Evolutionary conservation across 2,797 vertebrate species (phyloP).

Genomic region (Hybognathus amarus): DNA sequence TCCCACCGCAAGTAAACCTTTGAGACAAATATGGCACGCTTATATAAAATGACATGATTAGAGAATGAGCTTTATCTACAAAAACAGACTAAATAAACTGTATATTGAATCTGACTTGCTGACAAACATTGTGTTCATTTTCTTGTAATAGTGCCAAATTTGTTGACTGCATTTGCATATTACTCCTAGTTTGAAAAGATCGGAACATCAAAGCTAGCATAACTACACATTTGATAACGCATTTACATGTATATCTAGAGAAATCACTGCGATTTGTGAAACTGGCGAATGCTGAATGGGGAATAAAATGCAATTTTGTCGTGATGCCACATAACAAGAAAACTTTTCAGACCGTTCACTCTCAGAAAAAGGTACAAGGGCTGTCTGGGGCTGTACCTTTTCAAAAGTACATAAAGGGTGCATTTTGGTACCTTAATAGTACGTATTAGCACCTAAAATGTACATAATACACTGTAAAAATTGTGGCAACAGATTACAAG

Average conservation of each 20-base stretch:
- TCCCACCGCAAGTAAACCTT: not conserved
- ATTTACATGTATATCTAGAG: not conserved
- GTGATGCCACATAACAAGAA: slow-evolving; percentile 1
- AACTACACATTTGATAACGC: not conserved
- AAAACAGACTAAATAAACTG: not conserved
- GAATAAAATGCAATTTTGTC: not conserved
- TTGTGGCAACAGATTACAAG: no score
- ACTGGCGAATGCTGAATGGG: not conserved
- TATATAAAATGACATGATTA: not conserved
- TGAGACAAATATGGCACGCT: not conserved
- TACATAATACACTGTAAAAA: no score
- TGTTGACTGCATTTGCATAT: not conserved
- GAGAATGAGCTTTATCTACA: not conserved
- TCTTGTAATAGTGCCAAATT: not conserved
- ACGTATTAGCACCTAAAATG: no score
- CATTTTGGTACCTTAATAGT: no score
- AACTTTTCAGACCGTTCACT: slow-evolving; percentile 17
- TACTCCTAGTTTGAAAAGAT: not conserved
- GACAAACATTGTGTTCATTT: not conserved
- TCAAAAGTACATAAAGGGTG: no score
- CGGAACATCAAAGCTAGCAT: not conserved
- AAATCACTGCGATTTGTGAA: not conserved
- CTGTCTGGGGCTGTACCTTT: no score
- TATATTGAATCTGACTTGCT: not conserved
- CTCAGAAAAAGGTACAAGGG: no score